Conservation (phyloP, 2,113 vertebrate genomes). For the Notothenia coriiceps region DNA sequence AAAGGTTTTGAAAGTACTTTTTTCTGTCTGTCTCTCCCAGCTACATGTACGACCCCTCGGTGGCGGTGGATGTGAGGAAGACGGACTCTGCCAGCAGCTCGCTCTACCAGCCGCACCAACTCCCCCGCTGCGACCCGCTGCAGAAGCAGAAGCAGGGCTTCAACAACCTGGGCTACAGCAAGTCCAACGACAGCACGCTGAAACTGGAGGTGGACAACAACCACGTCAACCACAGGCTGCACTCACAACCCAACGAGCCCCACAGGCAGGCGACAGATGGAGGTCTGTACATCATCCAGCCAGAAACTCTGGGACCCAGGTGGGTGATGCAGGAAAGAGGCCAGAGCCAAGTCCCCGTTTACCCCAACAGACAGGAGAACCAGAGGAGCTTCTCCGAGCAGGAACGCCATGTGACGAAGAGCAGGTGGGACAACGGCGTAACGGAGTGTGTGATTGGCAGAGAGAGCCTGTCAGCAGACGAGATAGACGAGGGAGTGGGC, state of each 20-base stretch:
- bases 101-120: conserved; percentile 73
- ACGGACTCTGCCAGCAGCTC: conserved; percentile 68
- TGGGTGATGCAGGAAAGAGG: conserved; percentile 46
- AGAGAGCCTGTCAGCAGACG: conserved; percentile 58
- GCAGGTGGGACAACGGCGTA: conserved; percentile 49
- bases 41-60: conserved; percentile 83
- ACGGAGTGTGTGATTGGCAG: background rate
- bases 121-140: background rate
- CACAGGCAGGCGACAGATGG: conserved; percentile 42
- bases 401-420: background rate
- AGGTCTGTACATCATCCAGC: conserved; percentile 75
- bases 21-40: conserved; percentile 51
- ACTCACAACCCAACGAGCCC: conserved; percentile 45
- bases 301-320: conserved; percentile 30
- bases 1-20: too few relatives aligned
- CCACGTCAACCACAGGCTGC: conserved; percentile 81
- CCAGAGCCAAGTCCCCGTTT: conserved; percentile 74
- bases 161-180: conserved; percentile 83
- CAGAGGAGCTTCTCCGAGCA: conserved; percentile 6
- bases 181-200: conserved; percentile 71
- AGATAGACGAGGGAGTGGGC: conserved; percentile 74
- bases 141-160: conserved; percentile 79
- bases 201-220: conserved; percentile 85
- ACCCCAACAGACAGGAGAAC: conserved; percentile 58
- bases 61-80: conserved; percentile 73